These are phyloP conservation scores for Leucoraja erinaceus DNA, from an alignment of 2,113 vertebrate species.

Conservation along the genomic window DNA sequence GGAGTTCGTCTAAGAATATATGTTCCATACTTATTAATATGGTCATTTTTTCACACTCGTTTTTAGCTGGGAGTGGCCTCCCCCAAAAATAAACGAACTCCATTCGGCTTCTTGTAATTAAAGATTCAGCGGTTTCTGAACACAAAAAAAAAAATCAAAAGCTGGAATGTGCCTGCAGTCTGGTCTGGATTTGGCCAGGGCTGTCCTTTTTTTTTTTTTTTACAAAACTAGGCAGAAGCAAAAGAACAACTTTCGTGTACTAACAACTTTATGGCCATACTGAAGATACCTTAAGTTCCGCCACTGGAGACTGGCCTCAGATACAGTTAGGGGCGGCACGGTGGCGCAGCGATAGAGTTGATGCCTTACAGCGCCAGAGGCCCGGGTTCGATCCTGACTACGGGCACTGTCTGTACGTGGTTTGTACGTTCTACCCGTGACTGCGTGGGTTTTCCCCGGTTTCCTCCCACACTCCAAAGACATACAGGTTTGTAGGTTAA, in stretches of 20 bases:
- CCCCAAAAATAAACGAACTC: background rate
- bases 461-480: too few species aligned
- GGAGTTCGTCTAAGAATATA: background rate
- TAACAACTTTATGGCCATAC: background rate
- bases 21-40: background rate
- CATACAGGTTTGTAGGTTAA: too few species aligned
- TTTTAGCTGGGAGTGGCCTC: background rate
- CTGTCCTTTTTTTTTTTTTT: too few species aligned
- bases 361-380: too few species aligned
- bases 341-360: too few species aligned
- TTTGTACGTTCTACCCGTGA: too few species aligned
- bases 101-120: background rate
- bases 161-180: background rate
- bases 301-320: background rate
- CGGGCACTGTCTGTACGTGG: too few species aligned
- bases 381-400: too few species aligned
- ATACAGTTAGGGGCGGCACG: background rate
- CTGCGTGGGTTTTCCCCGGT: too few species aligned
- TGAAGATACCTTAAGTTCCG: background rate
- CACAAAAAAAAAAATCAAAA: background rate
- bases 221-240: background rate
- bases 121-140: background rate
- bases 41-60: background rate
- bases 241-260: background rate
- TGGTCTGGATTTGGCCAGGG: background rate